Evolutionary conservation across 2,797 vertebrate genomes (phyloP).

Genomic region (Catamblyrhynchus diadema): DNA sequence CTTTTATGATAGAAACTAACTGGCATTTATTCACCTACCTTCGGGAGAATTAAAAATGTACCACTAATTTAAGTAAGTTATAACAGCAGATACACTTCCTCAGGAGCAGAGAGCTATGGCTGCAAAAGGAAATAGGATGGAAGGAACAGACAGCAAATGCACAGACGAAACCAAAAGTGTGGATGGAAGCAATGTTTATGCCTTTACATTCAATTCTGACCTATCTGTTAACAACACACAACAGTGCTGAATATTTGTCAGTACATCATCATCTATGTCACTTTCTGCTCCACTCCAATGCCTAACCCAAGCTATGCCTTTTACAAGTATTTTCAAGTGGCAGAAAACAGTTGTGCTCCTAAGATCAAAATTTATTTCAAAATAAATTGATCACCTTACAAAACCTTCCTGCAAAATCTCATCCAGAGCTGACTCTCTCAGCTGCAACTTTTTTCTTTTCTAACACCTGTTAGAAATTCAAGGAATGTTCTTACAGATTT

Average conservation of each 20-base stretch:
- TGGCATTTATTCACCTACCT: neutral
- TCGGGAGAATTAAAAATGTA: neutral
- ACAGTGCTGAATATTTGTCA: neutral
- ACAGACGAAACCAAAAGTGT: neutral
- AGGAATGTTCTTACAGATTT: neutral
- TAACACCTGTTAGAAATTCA: neutral
- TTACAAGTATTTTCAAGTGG: neutral
- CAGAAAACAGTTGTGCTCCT: neutral
- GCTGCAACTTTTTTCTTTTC: neutral
- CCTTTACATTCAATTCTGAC: neutral
- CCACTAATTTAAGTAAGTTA: neutral
- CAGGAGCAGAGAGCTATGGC: neutral
- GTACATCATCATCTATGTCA: neutral
- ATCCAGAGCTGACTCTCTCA: rapidly evolving
- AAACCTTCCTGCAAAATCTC: neutral
- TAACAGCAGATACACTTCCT: neutral
- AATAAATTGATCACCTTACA: neutral
- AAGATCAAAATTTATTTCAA: neutral
- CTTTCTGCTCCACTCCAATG: neutral
- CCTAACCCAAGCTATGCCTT: neutral
- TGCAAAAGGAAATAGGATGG: rapidly evolving
- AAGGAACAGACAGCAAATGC: neutral
- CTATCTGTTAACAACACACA: neutral
- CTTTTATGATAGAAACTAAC: neutral
- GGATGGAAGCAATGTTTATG: neutral